Percentiles rank a stretch among this genome's conserved stretches.
Conservation (phyloP, 2,113 vertebrate species). For the Apus apus region DNA sequence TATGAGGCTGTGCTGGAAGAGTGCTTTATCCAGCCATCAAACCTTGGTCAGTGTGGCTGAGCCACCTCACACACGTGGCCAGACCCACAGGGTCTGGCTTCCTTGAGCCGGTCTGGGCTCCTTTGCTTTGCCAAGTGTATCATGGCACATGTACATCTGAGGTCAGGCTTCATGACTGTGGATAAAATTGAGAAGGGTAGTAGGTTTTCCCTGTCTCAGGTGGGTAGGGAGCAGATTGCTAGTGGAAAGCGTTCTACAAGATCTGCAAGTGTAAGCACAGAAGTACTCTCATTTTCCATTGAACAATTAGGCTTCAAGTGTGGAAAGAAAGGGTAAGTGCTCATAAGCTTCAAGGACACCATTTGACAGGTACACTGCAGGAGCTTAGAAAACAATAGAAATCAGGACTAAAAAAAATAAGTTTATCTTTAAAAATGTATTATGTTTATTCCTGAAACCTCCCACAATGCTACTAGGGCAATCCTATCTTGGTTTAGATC, state of each 20-base stretch:
- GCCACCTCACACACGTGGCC: background rate
- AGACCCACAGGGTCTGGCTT: rapidly evolving
- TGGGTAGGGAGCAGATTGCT: background rate
- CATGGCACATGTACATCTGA: background rate
- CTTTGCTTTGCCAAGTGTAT: background rate
- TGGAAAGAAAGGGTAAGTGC: background rate
- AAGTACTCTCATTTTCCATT: background rate
- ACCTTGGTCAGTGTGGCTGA: background rate
- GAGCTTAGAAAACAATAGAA: background rate
- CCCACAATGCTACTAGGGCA: background rate
- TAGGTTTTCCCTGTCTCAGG: background rate
- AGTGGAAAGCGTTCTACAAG: background rate
- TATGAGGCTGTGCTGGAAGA: background rate
- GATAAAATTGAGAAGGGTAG: background rate
- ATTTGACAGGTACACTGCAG: background rate
- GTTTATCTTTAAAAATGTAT: background rate
- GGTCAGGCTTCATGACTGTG: background rate
- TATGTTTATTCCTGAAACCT: background rate
- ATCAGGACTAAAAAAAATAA: background rate
- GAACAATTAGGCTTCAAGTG: background rate
- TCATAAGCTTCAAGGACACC: background rate
- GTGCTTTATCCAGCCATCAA: background rate
- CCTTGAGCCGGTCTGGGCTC: background rate
- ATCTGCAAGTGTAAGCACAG: background rate
- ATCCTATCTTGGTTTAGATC: background rate